Evolutionary conservation across 2,113 vertebrate species (phyloP).

Genomic region (Plotosus lineatus): DNA sequence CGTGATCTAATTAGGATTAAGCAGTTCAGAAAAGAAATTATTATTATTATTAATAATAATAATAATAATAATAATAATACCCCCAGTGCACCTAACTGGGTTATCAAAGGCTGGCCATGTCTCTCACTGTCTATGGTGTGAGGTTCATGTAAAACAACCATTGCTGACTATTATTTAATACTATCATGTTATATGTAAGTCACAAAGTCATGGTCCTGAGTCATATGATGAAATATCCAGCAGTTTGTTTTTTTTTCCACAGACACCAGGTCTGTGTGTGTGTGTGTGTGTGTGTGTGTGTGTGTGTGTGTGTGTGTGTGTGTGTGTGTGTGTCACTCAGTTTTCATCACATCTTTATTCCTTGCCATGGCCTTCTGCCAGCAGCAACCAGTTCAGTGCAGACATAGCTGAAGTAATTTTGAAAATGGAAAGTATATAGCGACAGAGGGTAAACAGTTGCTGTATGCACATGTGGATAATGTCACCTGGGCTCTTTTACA

Average conservation of each 20-base stretch:
- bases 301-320: not conserved
- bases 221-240: not conserved
- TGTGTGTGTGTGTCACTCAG: not conserved
- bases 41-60: too few species aligned
- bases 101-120: too few species aligned
- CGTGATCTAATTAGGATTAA: too few species aligned
- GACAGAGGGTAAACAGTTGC: not conserved
- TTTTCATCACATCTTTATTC: conserved; percentile 3
- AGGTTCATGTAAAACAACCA: too few species aligned
- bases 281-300: not conserved
- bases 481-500: not conserved
- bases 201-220: not conserved
- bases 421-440: not conserved
- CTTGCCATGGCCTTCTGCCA: not conserved
- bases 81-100: too few species aligned
- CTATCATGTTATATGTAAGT: too few species aligned
- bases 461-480: not conserved
- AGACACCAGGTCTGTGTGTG: not conserved
- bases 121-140: too few species aligned
- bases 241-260: not conserved
- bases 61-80: too few species aligned
- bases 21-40: too few species aligned
- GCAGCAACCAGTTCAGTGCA: not conserved
- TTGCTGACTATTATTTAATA: too few species aligned
- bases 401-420: not conserved